A percentile compares a stretch with the other conserved stretches of the same genome.
Conservation (phyloP, 2,113 vertebrate genomes). For the Corythornis vintsioides region DNA sequence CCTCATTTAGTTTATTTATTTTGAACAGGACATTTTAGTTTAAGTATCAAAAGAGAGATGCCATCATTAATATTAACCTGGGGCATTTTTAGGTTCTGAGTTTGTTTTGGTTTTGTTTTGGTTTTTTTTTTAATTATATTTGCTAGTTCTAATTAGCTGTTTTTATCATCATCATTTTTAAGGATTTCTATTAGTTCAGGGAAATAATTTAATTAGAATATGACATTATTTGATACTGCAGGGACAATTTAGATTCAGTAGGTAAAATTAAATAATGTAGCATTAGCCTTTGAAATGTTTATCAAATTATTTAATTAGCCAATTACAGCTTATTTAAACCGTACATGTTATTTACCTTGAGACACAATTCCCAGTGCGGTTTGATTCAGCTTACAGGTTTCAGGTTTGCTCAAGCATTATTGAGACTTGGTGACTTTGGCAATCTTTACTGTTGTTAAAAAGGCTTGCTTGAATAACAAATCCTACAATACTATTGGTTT, state of each 20-base stretch:
- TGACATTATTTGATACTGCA: slow-evolving; percentile 45
- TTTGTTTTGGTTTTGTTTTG: background rate
- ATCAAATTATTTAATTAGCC: slow-evolving; percentile 52
- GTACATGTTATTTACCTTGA: slow-evolving; percentile 34
- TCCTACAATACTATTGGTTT: background rate
- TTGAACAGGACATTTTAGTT: background rate
- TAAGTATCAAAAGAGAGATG: background rate
- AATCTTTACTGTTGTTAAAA: background rate
- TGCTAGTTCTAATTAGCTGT: slow-evolving; percentile 25
- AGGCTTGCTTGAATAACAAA: background rate
- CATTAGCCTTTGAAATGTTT: slow-evolving; percentile 45
- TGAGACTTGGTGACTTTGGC: background rate
- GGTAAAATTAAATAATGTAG: slow-evolving; percentile 52
- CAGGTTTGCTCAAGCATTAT: background rate
- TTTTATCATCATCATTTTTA: slow-evolving; percentile 24
- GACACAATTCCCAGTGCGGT: background rate
- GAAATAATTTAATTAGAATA: slow-evolving; percentile 48
- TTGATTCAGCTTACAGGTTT: background rate
- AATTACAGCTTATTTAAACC: slow-evolving; percentile 40
- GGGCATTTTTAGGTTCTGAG: background rate
- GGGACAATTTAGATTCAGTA: slow-evolving; percentile 26
- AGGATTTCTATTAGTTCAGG: slow-evolving; percentile 39
- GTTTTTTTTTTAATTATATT: slow-evolving; percentile 16
- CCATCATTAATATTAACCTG: slow-evolving; percentile 12
- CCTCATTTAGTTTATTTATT: background rate